These are phyloP conservation scores for Crematogaster levior DNA, from an alignment of 2,888 invertebrate species.

Conservation along the genomic window DNA sequence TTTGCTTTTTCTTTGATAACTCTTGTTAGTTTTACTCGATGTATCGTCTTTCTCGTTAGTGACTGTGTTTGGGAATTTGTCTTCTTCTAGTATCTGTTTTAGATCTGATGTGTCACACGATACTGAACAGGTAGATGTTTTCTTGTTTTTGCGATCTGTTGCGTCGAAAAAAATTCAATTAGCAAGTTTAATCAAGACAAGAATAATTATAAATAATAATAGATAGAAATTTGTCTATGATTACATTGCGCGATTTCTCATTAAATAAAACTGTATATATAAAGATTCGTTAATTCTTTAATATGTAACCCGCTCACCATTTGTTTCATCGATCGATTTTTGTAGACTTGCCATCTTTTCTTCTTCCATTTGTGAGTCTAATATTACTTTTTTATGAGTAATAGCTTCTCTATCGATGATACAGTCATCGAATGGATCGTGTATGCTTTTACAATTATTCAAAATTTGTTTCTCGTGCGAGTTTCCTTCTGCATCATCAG, in stretches of 20 bases:
- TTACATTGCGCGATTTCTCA: neutral
- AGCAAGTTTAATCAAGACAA: neutral
- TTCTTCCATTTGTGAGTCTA: neutral
- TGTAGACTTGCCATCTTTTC: neutral
- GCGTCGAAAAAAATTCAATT: conserved; percentile 2
- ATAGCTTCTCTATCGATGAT: conserved; percentile 37
- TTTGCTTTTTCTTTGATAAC: conserved; percentile 48
- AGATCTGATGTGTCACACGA: conserved; percentile 52
- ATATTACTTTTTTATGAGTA: conserved; percentile 55
- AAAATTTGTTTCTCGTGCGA: conserved; percentile 57
- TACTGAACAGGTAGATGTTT: conserved; percentile 2
- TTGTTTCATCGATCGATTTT: neutral
- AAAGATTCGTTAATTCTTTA: neutral
- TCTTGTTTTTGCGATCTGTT: conserved; percentile 15
- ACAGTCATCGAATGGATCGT: conserved; percentile 55
- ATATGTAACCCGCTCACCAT: neutral
- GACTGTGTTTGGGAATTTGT: neutral
- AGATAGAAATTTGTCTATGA: neutral
- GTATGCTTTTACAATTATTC: conserved; percentile 48
- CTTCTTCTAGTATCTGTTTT: conserved; percentile 22
- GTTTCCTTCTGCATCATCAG: conserved; percentile 60
- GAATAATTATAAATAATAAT: neutral
- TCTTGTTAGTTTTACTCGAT: conserved; percentile 17
- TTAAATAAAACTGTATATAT: too few species aligned
- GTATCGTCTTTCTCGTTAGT: neutral